Base-by-base conservation (phyloP, 2,888 invertebrate species). In the Tachina fera region DNA sequence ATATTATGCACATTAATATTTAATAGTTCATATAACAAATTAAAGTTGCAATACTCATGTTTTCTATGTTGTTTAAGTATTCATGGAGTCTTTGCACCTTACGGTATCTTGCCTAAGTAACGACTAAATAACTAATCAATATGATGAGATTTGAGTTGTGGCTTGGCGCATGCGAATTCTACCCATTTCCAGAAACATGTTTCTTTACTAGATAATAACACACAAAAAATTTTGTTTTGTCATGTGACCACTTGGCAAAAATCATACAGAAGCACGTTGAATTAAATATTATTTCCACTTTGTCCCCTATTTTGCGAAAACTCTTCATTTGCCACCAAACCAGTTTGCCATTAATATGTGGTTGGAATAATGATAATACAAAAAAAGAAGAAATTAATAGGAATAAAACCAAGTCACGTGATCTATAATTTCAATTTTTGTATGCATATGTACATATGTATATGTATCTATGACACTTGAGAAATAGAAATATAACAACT, bases 121-220 rank as follows among this genome's bases (percentile, higher is more conserved):
- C 19, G 45, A 63, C 63, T 63, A 19, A 63, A 45, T 63, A 19
- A 63, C 13, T 51, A n/a, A n/a, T 51, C 45, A 47, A 65, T 16
- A 3, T 47, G 22, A 31, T 22, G n/a, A 45, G 31, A 22, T 14
- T 47, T 47, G 3, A 13, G 43, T 16, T 9, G 47, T 47, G 63
- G 14, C 22, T 19, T 45, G 1, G 43, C 19, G 13, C 65, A 31
- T 22, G 13, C 19, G 22, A 22, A 47, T 65, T 65, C 22, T 65
- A 22, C 63, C 63, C 65, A 65, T 47, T 47, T 11, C 65, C 47
- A 65, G 47, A 65, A 47, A 65, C 65, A 65, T 65, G 65, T 65
- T 65, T 47, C 31, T 45, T 63, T 22, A 13, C 8, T 45, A 65
- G 10, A 47, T 22, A 11, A 13, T 19, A 58, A 43, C 14, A 47